These are phyloP conservation scores for Rhinoraja longicauda DNA, from an alignment of 2,797 vertebrate genomes.

Conservation along the genomic window DNA sequence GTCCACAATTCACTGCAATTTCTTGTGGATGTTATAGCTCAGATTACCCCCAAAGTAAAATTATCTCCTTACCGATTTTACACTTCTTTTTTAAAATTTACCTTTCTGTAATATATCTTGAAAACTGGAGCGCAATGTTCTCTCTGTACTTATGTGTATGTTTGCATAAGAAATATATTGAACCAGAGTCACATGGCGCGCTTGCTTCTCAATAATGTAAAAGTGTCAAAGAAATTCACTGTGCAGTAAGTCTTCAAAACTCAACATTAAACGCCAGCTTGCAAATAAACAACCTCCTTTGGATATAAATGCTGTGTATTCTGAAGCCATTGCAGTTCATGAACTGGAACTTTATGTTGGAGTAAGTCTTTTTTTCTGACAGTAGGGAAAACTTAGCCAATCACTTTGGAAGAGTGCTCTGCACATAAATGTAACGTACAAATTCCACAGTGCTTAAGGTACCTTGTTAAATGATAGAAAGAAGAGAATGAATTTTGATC, in stretches of 20 bases:
- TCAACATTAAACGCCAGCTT: too few species aligned
- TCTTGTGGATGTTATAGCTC: too few species aligned
- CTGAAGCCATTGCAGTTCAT: not conserved
- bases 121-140: too few species aligned
- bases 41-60: not conserved
- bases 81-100: not conserved
- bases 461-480: not conserved
- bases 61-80: not conserved
- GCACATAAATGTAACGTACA: not conserved
- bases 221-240: too few species aligned
- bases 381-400: not conserved
- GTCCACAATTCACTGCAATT: too few species aligned
- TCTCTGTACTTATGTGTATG: too few species aligned
- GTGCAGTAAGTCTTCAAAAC: too few species aligned
- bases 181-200: too few species aligned
- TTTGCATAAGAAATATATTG: too few species aligned
- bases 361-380: not conserved
- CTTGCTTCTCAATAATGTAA: too few species aligned
- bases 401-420: not conserved
- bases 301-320: too few species aligned
- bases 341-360: constrained; percentile 9
- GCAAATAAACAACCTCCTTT: too few species aligned
- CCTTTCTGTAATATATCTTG: not conserved
- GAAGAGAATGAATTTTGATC: not conserved
- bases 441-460: not conserved